phyloP scores from a whole-genome alignment of 1,140 invertebrate species.

The Tetramorium alpestre region DNA sequence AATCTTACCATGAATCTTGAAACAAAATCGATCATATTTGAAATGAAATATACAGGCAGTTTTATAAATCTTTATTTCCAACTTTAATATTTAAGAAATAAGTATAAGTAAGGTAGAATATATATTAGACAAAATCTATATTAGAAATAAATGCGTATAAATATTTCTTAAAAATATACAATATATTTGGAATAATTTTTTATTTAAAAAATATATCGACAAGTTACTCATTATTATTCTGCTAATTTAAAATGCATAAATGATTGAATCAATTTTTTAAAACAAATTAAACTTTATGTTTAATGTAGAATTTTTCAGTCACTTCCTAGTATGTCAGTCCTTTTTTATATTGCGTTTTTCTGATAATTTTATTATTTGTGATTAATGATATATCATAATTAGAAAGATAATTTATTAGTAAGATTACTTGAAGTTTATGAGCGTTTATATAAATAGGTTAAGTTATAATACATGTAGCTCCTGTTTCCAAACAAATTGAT shows the following conservation, averaged over 20 bases:
- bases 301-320: neutral
- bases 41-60: neutral
- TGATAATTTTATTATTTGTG: neutral
- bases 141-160: neutral
- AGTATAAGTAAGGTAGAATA: neutral
- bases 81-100: neutral
- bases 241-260: neutral
- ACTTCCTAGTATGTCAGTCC: neutral
- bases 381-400: neutral
- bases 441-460: neutral
- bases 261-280: neutral
- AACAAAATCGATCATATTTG: neutral
- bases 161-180: neutral
- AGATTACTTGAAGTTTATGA: neutral
- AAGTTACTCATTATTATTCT: conserved; percentile 1
- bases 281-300: neutral
- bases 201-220: neutral
- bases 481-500: neutral
- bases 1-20: neutral
- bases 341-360: neutral
- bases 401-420: neutral
- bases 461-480: neutral
- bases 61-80: neutral
- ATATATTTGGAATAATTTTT: neutral
- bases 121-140: neutral